These are phyloP conservation scores for Nothobranchius kuhntae DNA, from an alignment of 2,113 vertebrate genomes.

Conservation along the genomic window DNA sequence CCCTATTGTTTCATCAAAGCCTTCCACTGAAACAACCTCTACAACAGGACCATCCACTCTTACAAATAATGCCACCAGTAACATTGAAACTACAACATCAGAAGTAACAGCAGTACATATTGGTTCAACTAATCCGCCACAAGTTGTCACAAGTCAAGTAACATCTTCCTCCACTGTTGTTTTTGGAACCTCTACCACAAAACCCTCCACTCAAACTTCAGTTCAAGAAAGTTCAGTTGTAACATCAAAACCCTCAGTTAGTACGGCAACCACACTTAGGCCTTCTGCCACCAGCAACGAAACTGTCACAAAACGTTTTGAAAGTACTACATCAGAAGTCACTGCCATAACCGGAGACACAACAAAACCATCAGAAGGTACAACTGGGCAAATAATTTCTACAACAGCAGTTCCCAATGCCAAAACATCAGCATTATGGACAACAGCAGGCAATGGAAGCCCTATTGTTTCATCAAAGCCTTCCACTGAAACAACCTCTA, in stretches of 20 bases:
- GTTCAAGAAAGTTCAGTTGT: background rate
- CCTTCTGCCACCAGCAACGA: background rate
- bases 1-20: background rate
- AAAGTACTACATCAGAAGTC: background rate
- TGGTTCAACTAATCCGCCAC: background rate
- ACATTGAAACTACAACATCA: background rate
- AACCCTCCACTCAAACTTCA: background rate
- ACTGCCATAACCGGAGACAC: background rate
- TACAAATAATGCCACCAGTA: background rate
- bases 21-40: background rate
- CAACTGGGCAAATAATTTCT: background rate
- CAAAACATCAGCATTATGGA: background rate
- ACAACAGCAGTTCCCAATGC: slow-evolving; percentile 16
- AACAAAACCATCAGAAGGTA: background rate
- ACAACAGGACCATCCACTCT: background rate
- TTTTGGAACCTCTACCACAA: too few species aligned
- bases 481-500: background rate
- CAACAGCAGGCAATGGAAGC: background rate
- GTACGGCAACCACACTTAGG: background rate
- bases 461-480: slow-evolving; percentile 22
- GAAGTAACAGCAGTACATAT: background rate
- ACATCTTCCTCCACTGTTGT: background rate
- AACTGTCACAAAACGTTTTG: background rate
- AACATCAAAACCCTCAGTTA: background rate
- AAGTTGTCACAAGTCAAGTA: background rate